These are phyloP conservation scores for Sweltsa coloradensis DNA, from an alignment of 1,140 invertebrate genomes.

Conservation along the genomic window DNA sequence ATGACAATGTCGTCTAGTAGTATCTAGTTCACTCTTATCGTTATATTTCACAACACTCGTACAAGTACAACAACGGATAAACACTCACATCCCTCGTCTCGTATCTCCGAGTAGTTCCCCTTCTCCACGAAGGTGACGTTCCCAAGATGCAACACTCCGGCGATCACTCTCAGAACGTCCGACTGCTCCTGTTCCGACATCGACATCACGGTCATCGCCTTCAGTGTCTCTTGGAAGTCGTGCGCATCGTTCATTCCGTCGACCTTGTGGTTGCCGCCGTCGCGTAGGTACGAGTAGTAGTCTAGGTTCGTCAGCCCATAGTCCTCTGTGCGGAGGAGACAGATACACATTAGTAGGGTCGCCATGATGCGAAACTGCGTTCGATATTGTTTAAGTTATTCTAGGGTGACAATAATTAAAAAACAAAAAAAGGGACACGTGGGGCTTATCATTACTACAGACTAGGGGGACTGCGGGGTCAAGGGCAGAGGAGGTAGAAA, in stretches of 20 bases:
- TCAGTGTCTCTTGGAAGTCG: constrained; percentile 57
- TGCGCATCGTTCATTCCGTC: constrained; percentile 55
- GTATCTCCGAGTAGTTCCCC: constrained; percentile 51
- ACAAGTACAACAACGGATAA: not conserved
- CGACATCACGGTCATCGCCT: constrained; percentile 56
- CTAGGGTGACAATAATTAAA: constrained; percentile 10
- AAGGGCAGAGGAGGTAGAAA: too few relatives aligned
- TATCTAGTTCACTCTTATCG: too few relatives aligned
- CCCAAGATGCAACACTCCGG: constrained; percentile 57
- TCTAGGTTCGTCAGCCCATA: constrained; percentile 47
- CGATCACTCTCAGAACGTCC: constrained; percentile 47
- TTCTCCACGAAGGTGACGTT: constrained; percentile 50
- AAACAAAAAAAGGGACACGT: too few relatives aligned
- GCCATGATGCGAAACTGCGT: constrained; percentile 9
- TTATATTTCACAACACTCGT: too few relatives aligned
- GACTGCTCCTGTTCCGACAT: constrained; percentile 40
- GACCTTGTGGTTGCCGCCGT: constrained; percentile 47
- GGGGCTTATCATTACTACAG: too few relatives aligned
- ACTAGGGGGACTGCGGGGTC: too few relatives aligned
- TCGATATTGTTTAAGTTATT: constrained; percentile 9
- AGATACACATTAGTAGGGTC: not conserved
- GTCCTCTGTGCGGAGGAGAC: constrained; percentile 29
- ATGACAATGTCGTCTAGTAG: too few relatives aligned
- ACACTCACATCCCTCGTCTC: constrained; percentile 43
- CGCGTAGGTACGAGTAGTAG: constrained; percentile 53